These are phyloP conservation scores for Exephanes ischioxanthus DNA, from an alignment of 2,888 invertebrate genomes.

Conservation along the genomic window DNA sequence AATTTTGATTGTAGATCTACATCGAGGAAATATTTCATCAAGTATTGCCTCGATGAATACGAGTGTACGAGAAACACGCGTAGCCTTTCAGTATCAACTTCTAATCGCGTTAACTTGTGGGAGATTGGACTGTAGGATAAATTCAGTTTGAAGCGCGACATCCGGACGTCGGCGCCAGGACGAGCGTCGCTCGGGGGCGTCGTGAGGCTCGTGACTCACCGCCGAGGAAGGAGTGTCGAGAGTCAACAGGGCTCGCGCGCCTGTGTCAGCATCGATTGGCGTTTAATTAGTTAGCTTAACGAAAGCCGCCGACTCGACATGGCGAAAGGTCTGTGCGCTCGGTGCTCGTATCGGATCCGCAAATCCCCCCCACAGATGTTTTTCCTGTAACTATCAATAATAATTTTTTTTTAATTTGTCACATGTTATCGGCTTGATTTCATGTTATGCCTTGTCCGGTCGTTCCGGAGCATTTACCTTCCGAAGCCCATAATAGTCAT, in stretches of 20 bases:
- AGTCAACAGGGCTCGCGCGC: slow-evolving; percentile 8
- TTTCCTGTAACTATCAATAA: background rate
- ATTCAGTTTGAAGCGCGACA: slow-evolving; percentile 17
- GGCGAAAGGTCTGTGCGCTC: background rate
- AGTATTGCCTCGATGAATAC: background rate
- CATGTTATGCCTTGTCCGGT: background rate
- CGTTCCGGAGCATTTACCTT: no score
- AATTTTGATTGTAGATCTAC: background rate
- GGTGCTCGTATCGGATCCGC: slow-evolving; percentile 3
- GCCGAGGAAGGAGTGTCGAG: slow-evolving; percentile 54
- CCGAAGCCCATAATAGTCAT: no score
- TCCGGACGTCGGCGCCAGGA: slow-evolving; percentile 50
- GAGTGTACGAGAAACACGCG: background rate
- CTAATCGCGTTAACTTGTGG: background rate
- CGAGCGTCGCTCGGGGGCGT: slow-evolving; percentile 36
- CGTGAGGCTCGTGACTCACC: slow-evolving; percentile 27
- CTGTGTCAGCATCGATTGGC: slow-evolving; percentile 75
- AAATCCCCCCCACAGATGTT: background rate
- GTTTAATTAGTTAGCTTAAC: slow-evolving; percentile 83
- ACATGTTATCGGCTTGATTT: background rate
- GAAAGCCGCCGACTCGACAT: slow-evolving; percentile 72
- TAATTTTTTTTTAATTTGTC: background rate
- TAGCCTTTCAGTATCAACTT: background rate
- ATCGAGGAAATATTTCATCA: background rate
- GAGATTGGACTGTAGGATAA: slow-evolving; percentile 6